Percentiles rank a stretch among this genome's conserved stretches.
Conservation (phyloP, 2,113 vertebrate species). For the Corythornis vintsioides region DNA sequence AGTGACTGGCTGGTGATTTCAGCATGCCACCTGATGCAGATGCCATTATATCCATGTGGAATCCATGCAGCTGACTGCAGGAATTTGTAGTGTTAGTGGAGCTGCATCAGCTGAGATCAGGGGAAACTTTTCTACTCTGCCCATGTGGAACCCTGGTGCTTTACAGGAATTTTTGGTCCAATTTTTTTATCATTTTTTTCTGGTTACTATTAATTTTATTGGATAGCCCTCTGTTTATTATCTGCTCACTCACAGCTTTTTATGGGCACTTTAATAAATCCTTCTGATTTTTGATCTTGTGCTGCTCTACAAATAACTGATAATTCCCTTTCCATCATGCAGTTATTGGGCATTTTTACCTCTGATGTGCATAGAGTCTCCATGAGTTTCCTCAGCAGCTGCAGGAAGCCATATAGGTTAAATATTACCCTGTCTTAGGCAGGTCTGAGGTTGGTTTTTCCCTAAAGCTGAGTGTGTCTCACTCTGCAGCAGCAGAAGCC, state of each 20-base stretch:
- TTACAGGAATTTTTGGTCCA: neutral
- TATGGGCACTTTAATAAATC: neutral
- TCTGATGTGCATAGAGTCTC: neutral
- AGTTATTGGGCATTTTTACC: neutral
- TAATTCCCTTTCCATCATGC: neutral
- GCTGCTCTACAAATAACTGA: neutral
- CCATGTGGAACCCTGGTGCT: neutral
- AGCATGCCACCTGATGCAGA: neutral
- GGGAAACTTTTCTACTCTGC: neutral
- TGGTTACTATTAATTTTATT: neutral
- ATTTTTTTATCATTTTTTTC: neutral
- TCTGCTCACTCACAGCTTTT: neutral
- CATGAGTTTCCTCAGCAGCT: neutral
- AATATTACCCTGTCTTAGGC: neutral
- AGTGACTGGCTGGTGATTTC: neutral
- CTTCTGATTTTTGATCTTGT: neutral
- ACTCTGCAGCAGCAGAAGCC: neutral
- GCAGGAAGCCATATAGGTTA: neutral
- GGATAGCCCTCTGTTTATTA: neutral
- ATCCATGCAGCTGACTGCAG: rapidly evolving
- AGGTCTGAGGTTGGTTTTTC: neutral
- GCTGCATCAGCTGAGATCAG: neutral
- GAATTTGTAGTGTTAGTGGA: neutral
- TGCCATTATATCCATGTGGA: rapidly evolving
- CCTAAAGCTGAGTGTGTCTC: neutral